phyloP scores from a whole-genome alignment of 2,113 vertebrate species.

The Symphodus melops region DNA sequence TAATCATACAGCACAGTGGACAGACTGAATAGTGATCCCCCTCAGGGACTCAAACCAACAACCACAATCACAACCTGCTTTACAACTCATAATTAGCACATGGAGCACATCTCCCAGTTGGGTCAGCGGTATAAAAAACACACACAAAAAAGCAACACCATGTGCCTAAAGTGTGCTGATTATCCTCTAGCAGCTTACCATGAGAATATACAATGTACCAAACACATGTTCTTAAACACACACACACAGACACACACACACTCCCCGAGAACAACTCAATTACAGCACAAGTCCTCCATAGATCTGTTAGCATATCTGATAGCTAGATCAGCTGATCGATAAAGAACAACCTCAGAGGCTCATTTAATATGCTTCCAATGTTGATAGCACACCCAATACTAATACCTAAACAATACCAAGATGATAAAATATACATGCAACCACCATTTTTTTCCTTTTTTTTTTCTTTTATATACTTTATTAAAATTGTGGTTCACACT shows the following conservation, averaged over 20 bases:
- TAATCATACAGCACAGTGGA: slow-evolving; percentile 76
- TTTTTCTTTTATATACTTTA: no score
- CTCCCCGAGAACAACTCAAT: slow-evolving; percentile 66
- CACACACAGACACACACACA: slow-evolving; percentile 20
- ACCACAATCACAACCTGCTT: slow-evolving; percentile 73
- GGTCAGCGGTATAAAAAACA: slow-evolving; percentile 38
- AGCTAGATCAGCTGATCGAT: slow-evolving; percentile 79
- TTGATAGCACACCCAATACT: no score
- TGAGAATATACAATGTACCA: slow-evolving; percentile 1
- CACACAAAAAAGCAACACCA: slow-evolving; percentile 32
- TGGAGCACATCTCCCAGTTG: slow-evolving; percentile 64
- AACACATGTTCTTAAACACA: slow-evolving; percentile 28
- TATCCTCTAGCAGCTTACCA: slow-evolving; percentile 48
- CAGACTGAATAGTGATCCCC: slow-evolving; percentile 73
- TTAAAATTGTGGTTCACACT: no score
- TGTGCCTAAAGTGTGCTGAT: slow-evolving; percentile 33
- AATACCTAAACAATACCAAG: no score
- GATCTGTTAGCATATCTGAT: slow-evolving; percentile 81
- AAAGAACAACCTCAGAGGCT: slow-evolving; percentile 62
- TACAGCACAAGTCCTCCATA: slow-evolving; percentile 67
- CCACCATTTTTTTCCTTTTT: no score
- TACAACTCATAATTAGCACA: slow-evolving; percentile 75
- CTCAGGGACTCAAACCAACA: slow-evolving; percentile 75
- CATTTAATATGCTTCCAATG: no score
- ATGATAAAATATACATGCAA: no score